Base-by-base conservation (phyloP, 2,888 invertebrate genomes). In the Thysanoteuthis rhombus region DNA sequence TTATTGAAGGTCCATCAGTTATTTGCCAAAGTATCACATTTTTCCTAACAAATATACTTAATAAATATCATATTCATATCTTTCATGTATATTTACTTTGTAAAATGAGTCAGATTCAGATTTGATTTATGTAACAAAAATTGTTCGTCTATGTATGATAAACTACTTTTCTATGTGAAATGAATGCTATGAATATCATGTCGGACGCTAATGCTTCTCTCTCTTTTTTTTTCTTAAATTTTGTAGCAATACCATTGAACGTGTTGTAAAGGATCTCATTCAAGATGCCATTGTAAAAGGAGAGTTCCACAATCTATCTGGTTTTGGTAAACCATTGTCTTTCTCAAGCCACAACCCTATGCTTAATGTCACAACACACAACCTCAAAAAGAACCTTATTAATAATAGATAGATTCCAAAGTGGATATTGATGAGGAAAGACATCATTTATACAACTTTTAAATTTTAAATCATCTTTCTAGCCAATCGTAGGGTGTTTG, bases 341-440 rank as follows among this genome's bases (percentile, higher is more conserved):
- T 97, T 97, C 92, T 97, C 98, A 93, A 98, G 98, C 94, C 97
- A 97, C 95, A 99, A 98, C 97, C 99, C 99, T 0, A 98, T 98
- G 97, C 98, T 99, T 22, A 99, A 99, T 97, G 98, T 98, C 96
- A 98, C 98, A 0, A 99, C 99, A 0, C 98, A 98, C 96, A 98
- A 98, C 97, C 96, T 98, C 93, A 98, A 98, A 97, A 98, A 98
- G 98, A 98, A 98, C 47, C 97, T 98, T 93, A 98, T 98, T 93
- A 98, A 99, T 96, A 99, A 99, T 97, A 99, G 99, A 0, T 99
- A 98, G 95, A 98, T 98, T 22, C 99, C 99, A 0, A 98, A 98
- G 97, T 99, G 99, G 99, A 98, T 99, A 95, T 98, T 98, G 90
- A 97, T 99, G 95, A 98, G 98, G 95, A 98, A 98, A 96, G 99